Evolutionary conservation across 2,113 vertebrate species (phyloP), one percentile per base, ranked within the genome.

Genomic region (Epinephelus cyanopodus): DNA sequence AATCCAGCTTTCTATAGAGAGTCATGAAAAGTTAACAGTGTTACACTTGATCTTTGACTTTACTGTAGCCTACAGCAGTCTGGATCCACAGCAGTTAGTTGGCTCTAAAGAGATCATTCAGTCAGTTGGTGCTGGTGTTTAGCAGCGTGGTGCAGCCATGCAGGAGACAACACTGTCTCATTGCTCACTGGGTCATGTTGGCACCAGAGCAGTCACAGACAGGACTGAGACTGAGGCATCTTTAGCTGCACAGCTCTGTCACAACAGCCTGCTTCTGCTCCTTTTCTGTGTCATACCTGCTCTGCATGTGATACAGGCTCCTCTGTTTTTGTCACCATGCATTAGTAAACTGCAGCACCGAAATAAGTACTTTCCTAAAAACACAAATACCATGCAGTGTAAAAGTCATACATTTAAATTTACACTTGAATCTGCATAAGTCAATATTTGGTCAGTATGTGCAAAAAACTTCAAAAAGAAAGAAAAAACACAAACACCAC

Each of bases 81-180:
- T 27, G 37, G 23, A 57, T 27, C n/a, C 37, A 27, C 50, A 3
- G 50, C 67, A 23, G 57, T 13, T 42, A 11, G 42, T 69, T 42
- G 8, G 64, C 54, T 25, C 45, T 12, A 7, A 27, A 42, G 45
- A 52, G 45, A 68, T 78, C 56, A 21, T 25, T 39, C 6, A 12
- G 47, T 61, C 56, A 25, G 54, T 50, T 19, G 42, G 25, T 48
- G 37, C 25, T 37, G 42, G 53, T 50, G 42, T 68, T 68, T 5
- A 14, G 42, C 53, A 39, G 58, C 56, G 48, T 52, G 45, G 76
- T 62, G 65, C 65, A 78, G 75, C 64, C 65, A 50, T 18, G 54
- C 54, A 23, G 42, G 54, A 60, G 42, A 60, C 27, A 1, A 37
- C 3, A 42, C 25, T 50, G 58, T 42, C 42, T 67, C 39, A 2